Percentiles rank a stretch among this genome's conserved stretches.
These are phyloP conservation scores for Hermaeophaga mercurialis DNA, from an alignment of 2,888 invertebrate species.

Conservation along the genomic window DNA sequence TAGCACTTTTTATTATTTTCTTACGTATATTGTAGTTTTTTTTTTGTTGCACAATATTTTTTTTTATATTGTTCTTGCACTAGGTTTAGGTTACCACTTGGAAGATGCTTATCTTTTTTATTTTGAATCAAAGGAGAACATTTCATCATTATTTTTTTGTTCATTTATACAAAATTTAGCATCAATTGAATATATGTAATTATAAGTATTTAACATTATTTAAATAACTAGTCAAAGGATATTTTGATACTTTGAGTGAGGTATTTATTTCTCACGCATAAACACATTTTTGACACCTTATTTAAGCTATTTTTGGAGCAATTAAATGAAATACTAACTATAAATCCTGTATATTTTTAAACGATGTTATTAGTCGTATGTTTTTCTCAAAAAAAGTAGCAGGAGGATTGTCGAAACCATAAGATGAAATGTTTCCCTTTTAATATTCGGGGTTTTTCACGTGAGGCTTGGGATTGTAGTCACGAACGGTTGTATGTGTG, in stretches of 20 bases:
- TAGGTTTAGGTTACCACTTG: constrained; percentile 37
- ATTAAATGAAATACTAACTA: too few relatives aligned
- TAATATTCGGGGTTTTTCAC: constrained; percentile 34
- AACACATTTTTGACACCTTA: too few relatives aligned
- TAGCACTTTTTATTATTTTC: constrained; percentile 36
- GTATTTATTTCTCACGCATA: too few relatives aligned
- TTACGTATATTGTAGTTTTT: constrained; percentile 32
- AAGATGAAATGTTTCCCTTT: constrained; percentile 32
- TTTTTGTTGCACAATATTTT: constrained; percentile 35
- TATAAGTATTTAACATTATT: too few relatives aligned
- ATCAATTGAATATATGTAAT: too few relatives aligned
- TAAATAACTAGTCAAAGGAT: too few relatives aligned
- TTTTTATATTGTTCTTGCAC: constrained; percentile 36
- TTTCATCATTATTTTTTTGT: constrained; percentile 6
- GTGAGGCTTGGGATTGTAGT: constrained; percentile 48
- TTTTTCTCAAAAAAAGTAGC: too few relatives aligned
- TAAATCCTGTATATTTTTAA: too few relatives aligned
- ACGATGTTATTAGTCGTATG: too few relatives aligned
- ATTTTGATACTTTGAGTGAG: too few relatives aligned
- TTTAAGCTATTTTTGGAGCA: too few relatives aligned
- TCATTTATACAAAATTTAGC: not conserved
- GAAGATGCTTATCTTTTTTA: constrained; percentile 18
- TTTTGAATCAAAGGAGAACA: constrained; percentile 27
- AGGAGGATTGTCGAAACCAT: too few relatives aligned
- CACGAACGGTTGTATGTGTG: constrained; percentile 47